Percentiles rank a stretch among this genome's conserved stretches.
These are phyloP conservation scores for Lysiphlebus fabarum DNA, from an alignment of 1,140 invertebrate species.

Conservation along the genomic window DNA sequence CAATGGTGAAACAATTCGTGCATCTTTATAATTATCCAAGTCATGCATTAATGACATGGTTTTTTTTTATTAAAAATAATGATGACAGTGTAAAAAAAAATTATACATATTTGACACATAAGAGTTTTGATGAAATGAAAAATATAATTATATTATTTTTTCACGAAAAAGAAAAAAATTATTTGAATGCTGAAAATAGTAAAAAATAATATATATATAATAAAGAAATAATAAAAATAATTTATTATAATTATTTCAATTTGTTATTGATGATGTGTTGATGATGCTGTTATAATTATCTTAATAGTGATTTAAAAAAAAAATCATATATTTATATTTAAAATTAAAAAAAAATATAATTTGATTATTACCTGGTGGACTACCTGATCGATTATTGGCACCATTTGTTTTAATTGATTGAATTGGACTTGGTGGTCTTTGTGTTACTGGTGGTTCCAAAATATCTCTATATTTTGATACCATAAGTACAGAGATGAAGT, in stretches of 20 bases:
- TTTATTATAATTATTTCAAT: slow-evolving; percentile 6
- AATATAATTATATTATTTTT: slow-evolving; percentile 7
- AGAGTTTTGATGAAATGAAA: slow-evolving; percentile 50
- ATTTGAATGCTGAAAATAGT: slow-evolving; percentile 16
- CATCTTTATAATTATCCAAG: not conserved
- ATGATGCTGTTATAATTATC: slow-evolving; percentile 19
- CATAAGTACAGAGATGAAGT: slow-evolving; percentile 99
- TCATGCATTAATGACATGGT: not conserved
- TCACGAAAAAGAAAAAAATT: slow-evolving; percentile 11
- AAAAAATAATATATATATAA: slow-evolving; percentile 20
- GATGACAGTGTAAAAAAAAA: slow-evolving; percentile 18
- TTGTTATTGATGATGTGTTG: slow-evolving; percentile 11
- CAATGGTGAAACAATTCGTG: slow-evolving; percentile 19
- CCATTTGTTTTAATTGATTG: slow-evolving; percentile 60
- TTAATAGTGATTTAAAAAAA: slow-evolving; percentile 3
- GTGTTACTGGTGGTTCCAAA: slow-evolving; percentile 80
- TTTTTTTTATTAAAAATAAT: too few relatives aligned
- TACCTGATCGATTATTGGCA: slow-evolving; percentile 57
- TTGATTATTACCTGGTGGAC: slow-evolving; percentile 60
- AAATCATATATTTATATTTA: slow-evolving; percentile 9
- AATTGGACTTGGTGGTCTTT: slow-evolving; percentile 59
- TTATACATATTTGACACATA: slow-evolving; percentile 52
- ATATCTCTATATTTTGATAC: slow-evolving; percentile 99
- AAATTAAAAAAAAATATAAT: not conserved
- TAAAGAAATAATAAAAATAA: slow-evolving; percentile 17